These are phyloP conservation scores for Gymnothorax javanicus DNA, from an alignment of 2,797 vertebrate genomes.

Conservation along the genomic window DNA sequence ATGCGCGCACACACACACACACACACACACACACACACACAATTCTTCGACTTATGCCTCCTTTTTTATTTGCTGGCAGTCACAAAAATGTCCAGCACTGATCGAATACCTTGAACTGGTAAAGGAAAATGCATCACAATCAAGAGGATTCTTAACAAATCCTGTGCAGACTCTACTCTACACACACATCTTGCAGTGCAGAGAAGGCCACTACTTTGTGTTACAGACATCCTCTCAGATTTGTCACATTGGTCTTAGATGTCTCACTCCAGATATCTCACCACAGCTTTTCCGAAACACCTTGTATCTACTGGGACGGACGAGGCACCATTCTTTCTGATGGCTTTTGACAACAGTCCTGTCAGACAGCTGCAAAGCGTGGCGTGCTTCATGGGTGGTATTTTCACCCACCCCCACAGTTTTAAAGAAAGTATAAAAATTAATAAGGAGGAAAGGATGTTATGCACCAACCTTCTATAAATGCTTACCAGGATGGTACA, in stretches of 20 bases:
- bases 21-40: too few relatives aligned
- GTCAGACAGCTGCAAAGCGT: slow-evolving; percentile 57
- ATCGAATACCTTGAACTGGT: slow-evolving; percentile 41
- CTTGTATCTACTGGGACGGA: slow-evolving; percentile 31
- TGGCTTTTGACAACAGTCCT: slow-evolving; percentile 54
- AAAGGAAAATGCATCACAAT: too few relatives aligned
- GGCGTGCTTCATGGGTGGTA: slow-evolving; percentile 38
- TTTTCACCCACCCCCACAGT: slow-evolving; percentile 50
- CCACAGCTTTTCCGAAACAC: not conserved
- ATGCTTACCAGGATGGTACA: slow-evolving; percentile 66
- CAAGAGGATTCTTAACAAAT: too few relatives aligned
- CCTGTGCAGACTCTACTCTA: not conserved
- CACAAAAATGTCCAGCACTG: slow-evolving; percentile 56
- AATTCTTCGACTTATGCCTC: too few relatives aligned
- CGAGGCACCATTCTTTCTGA: slow-evolving; percentile 54
- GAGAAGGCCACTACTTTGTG: slow-evolving; percentile 52
- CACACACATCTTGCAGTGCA: slow-evolving; percentile 51
- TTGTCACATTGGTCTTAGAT: slow-evolving; percentile 67
- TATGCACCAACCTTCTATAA: slow-evolving; percentile 53
- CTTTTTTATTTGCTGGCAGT: slow-evolving; percentile 47
- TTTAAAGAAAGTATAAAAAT: slow-evolving; percentile 59
- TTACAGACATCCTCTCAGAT: slow-evolving; percentile 66
- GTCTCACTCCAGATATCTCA: slow-evolving; percentile 64
- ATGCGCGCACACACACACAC: too few relatives aligned
- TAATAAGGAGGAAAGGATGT: slow-evolving; percentile 61